phyloP scores from a whole-genome alignment of 2,888 invertebrate genomes.

The Pollenia angustigena region DNA sequence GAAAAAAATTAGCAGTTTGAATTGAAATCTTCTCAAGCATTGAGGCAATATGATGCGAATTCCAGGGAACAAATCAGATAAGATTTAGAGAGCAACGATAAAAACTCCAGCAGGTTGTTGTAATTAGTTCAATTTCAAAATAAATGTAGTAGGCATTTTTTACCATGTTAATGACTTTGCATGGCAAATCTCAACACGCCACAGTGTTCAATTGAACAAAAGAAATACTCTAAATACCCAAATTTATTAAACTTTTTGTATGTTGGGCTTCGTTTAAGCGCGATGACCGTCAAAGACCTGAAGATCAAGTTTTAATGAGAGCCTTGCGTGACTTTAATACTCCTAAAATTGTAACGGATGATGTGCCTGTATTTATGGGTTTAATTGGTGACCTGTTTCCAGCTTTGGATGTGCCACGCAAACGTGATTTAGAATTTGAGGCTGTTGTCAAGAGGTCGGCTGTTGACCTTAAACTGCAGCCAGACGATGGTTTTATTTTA shows the following conservation, averaged over 20 bases:
- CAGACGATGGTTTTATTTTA: conserved; percentile 94
- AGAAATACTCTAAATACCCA: too few species aligned
- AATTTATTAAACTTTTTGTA: background rate
- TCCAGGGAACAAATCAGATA: background rate
- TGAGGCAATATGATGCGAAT: conserved; percentile 1
- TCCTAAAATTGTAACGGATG: conserved; percentile 97
- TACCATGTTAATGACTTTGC: background rate
- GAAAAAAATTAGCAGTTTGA: conserved; percentile 1
- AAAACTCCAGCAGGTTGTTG: too few species aligned
- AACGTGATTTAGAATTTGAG: conserved; percentile 93
- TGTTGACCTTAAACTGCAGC: conserved; percentile 92
- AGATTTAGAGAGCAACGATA: background rate
- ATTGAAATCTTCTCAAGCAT: conserved; percentile 27
- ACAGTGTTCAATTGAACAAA: background rate
- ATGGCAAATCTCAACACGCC: background rate
- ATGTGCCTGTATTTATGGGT: conserved; percentile 96
- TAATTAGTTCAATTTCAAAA: background rate
- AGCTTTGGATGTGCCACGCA: conserved; percentile 95
- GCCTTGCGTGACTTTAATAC: conserved; percentile 97
- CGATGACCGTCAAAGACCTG: conserved; percentile 90
- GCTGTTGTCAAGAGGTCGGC: conserved; percentile 91
- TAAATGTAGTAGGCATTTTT: background rate
- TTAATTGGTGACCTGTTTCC: conserved; percentile 97
- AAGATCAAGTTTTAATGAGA: conserved; percentile 97
- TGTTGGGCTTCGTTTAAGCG: conserved; percentile 83